Conservation (phyloP, 1,140 invertebrate genomes). For the Phortica variegata region DNA sequence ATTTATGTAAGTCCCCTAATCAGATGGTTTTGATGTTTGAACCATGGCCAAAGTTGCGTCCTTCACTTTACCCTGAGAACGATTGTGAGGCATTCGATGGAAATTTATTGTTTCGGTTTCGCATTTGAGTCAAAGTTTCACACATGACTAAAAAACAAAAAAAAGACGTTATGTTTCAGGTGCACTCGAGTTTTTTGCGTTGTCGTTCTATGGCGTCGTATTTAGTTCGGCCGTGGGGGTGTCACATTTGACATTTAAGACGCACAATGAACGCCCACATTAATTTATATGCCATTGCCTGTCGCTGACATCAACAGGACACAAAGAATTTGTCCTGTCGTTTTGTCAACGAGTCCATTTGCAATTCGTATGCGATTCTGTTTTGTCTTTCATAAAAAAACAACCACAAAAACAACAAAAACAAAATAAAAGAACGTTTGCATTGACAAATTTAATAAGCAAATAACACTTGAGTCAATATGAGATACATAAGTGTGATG, state of each 20-base stretch:
- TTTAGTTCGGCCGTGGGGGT: slow-evolving; percentile 23
- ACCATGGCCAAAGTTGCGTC: no score
- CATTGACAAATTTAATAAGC: slow-evolving; percentile 50
- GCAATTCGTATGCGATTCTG: slow-evolving; percentile 37
- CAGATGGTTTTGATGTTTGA: slow-evolving; percentile 14
- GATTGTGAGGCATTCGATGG: no score
- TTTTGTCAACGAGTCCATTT: slow-evolving; percentile 36
- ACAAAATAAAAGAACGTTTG: slow-evolving; percentile 42
- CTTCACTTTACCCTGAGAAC: no score
- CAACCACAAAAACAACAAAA: no score
- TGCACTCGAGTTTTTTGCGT: slow-evolving; percentile 14
- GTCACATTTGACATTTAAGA: slow-evolving; percentile 53
- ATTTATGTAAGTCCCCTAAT: slow-evolving; percentile 4
- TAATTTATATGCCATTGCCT: slow-evolving; percentile 51
- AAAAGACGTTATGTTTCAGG: no score
- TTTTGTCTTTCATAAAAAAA: no score
- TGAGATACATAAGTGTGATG: no score
- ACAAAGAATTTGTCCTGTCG: slow-evolving; percentile 36
- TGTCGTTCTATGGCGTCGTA: no score
- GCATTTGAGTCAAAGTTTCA: slow-evolving; percentile 38
- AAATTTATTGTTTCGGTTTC: slow-evolving; percentile 46
- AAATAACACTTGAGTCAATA: no score
- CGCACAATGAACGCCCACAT: slow-evolving; percentile 35
- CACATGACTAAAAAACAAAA: no score
- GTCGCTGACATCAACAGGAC: slow-evolving; percentile 43